Percentiles rank a stretch among this genome's conserved stretches.
phyloP scores from a whole-genome alignment of 2,888 invertebrate species.

The Thera obeliscata region DNA sequence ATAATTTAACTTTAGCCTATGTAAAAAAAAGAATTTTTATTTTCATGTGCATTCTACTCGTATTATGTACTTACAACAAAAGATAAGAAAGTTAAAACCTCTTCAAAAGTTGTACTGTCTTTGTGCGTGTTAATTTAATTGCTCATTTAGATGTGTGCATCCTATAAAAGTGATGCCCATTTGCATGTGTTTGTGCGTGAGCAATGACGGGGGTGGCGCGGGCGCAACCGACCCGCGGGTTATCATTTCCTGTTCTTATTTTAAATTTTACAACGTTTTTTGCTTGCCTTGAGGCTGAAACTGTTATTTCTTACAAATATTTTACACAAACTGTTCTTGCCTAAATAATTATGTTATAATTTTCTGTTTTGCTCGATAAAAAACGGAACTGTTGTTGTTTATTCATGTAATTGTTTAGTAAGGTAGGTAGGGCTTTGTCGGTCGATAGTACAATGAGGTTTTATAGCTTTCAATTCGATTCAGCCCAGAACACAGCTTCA shows the following conservation, averaged over 20 bases:
- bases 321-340: conserved; percentile 17
- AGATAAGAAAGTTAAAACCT: conserved; percentile 5
- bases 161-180: conserved; percentile 33
- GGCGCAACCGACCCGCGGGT: conserved; percentile 76
- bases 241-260: conserved; percentile 84
- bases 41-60: too few relatives aligned
- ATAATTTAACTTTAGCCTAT: too few relatives aligned
- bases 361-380: conserved; percentile 65
- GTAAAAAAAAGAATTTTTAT: too few relatives aligned
- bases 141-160: conserved; percentile 42
- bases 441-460: conserved; percentile 58
- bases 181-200: conserved; percentile 45
- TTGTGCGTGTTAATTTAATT: conserved; percentile 51
- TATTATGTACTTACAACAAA: too few relatives aligned
- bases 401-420: conserved; percentile 79
- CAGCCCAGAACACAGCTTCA: conserved; percentile 39
- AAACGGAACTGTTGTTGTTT: conserved; percentile 63
- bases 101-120: conserved; percentile 24
- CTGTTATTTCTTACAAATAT: conserved; percentile 43
- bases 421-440: conserved; percentile 67
- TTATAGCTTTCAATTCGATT: conserved; percentile 70
- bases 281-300: conserved; percentile 62
- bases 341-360: conserved; percentile 18
- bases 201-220: conserved; percentile 58
- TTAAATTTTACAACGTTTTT: conserved; percentile 82